Evolutionary conservation across 2,888 invertebrate genomes (phyloP).

Genomic region (Nemotelus pantherinus): DNA sequence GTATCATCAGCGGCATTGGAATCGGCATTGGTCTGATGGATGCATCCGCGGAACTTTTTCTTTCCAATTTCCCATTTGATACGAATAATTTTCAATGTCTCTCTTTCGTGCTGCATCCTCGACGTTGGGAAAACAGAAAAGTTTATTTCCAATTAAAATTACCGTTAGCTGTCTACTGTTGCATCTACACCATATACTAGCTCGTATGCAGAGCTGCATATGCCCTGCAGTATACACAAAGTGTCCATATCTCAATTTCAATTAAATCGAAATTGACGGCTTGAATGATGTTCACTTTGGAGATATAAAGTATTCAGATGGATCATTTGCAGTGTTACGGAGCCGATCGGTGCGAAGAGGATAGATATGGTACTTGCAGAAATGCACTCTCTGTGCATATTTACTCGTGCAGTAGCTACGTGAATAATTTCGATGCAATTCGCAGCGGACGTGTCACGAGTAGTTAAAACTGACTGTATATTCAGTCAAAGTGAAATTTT

Average conservation of each 20-base stretch:
- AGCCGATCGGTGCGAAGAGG: no score
- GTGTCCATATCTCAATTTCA: slow-evolving; percentile 21
- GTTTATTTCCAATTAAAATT: slow-evolving; percentile 40
- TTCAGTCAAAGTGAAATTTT: no score
- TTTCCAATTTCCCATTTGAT: slow-evolving; percentile 21
- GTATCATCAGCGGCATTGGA: not conserved
- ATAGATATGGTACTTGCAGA: no score
- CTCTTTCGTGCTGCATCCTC: not conserved
- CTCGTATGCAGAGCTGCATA: not conserved
- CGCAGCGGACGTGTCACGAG: no score
- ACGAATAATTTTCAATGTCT: slow-evolving; percentile 36
- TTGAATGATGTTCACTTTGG: slow-evolving; percentile 10
- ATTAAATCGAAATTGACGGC: slow-evolving; percentile 24
- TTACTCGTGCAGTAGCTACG: no score
- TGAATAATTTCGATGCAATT: no score
- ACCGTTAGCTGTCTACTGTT: slow-evolving; percentile 14
- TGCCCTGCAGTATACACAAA: not conserved
- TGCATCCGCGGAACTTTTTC: not conserved
- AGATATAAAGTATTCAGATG: slow-evolving; percentile 5
- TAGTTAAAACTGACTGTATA: no score
- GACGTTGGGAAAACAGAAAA: slow-evolving; percentile 23
- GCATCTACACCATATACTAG: not conserved
- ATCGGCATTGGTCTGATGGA: slow-evolving; percentile 20
- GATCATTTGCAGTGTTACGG: not conserved
- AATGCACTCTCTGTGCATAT: no score